These are phyloP conservation scores for Cheilosia soror DNA, from an alignment of 2,888 invertebrate species.

Conservation along the genomic window DNA sequence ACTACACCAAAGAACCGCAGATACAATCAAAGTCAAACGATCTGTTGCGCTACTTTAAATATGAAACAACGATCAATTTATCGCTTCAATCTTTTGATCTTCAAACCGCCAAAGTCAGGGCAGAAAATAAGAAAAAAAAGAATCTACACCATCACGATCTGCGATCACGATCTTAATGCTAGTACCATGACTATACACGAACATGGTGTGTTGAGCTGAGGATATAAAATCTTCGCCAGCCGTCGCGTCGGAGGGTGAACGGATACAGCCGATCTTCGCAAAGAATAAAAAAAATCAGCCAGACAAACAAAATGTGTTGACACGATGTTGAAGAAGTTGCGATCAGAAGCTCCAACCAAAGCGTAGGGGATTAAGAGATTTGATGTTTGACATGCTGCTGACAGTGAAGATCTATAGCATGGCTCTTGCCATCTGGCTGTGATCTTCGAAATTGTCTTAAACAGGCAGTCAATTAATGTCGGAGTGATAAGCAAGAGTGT, in stretches of 20 bases:
- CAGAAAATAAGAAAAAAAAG: constrained; percentile 30
- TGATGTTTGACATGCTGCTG: constrained; percentile 61
- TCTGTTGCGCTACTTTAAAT: constrained; percentile 75
- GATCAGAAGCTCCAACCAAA: constrained; percentile 10
- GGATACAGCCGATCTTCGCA: too few species aligned
- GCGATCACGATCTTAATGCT: constrained; percentile 49
- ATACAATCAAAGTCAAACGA: constrained; percentile 72
- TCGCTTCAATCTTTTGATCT: constrained; percentile 74
- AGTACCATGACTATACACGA: neutral
- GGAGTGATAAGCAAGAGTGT: too few species aligned
- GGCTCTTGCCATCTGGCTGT: too few species aligned
- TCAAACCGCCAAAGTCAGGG: constrained; percentile 64
- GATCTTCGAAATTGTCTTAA: too few species aligned
- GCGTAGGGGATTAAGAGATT: constrained; percentile 67
- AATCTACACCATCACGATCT: constrained; percentile 55
- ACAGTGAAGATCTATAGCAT: constrained; percentile 8
- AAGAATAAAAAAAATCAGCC: neutral
- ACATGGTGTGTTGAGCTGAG: too few species aligned
- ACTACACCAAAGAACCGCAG: constrained; percentile 20
- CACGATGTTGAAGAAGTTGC: constrained; percentile 47
- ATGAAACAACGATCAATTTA: constrained; percentile 73
- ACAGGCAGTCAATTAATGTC: too few species aligned
- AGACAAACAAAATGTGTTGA: constrained; percentile 27
- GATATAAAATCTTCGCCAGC: too few species aligned
- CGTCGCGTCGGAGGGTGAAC: too few species aligned